A percentile compares a stretch with the other conserved stretches of the same genome.
phyloP scores from a whole-genome alignment of 2,113 vertebrate species.

The Chaetodon auriga region DNA sequence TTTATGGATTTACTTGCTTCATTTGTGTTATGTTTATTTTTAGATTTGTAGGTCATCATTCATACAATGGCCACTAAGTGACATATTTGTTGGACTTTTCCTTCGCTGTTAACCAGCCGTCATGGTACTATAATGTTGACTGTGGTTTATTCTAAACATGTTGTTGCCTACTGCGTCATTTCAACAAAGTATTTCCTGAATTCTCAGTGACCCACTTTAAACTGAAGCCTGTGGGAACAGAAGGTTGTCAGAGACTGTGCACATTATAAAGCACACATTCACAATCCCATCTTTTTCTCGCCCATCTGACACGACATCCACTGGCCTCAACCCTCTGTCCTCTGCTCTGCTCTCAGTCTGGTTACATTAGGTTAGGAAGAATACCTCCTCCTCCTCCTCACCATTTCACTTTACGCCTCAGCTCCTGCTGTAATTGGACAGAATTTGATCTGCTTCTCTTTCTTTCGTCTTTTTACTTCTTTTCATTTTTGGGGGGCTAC shows the following conservation, averaged over 20 bases:
- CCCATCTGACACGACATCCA: neutral
- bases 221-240: neutral
- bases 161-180: neutral
- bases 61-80: no score
- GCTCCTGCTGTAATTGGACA: conserved; percentile 70
- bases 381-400: conserved; percentile 16
- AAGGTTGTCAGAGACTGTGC: neutral
- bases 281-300: neutral
- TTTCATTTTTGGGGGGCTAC: conserved; percentile 8
- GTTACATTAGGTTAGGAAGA: conserved; percentile 39
- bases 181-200: neutral
- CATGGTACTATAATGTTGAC: neutral
- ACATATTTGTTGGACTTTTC: no score
- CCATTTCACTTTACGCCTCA: conserved; percentile 59
- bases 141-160: neutral
- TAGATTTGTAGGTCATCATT: neutral
- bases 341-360: conserved; percentile 12
- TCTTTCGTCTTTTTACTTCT: conserved; percentile 11
- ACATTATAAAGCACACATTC: neutral
- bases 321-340: neutral
- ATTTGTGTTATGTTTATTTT: neutral
- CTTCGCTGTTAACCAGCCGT: no score
- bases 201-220: neutral
- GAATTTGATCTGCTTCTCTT: conserved; percentile 50
- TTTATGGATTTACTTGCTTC: neutral